phyloP scores from a whole-genome alignment of 2,113 vertebrate genomes.

The Oryzias woworae region DNA sequence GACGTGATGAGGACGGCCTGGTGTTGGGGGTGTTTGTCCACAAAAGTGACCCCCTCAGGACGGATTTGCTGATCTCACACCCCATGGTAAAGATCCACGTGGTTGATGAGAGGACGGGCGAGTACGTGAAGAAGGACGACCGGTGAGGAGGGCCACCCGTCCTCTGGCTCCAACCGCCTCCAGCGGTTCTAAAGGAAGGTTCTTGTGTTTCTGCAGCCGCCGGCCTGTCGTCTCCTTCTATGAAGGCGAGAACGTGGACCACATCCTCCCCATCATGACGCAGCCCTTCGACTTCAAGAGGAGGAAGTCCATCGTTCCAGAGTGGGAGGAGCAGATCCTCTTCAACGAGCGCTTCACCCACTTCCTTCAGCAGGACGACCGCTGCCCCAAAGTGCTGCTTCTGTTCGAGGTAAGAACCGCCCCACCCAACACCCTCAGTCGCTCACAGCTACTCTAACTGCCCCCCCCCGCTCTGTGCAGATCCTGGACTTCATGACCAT shows the following conservation, averaged over 20 bases:
- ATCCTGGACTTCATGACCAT: conserved; percentile 89
- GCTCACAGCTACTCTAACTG: neutral
- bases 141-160: conserved; percentile 75
- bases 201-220: conserved; percentile 68
- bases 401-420: conserved; percentile 89
- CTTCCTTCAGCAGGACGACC: conserved; percentile 81
- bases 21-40: conserved; percentile 91
- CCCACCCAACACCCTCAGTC: no score
- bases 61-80: conserved; percentile 85
- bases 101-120: conserved; percentile 85
- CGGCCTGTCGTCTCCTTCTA: conserved; percentile 85
- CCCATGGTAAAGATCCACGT: conserved; percentile 95
- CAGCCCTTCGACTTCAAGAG: conserved; percentile 91
- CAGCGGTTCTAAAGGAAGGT: neutral
- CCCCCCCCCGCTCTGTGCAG: conserved; percentile 70
- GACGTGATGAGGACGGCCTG: conserved; percentile 75
- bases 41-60: conserved; percentile 87
- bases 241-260: conserved; percentile 83
- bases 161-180: neutral
- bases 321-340: conserved; percentile 96
- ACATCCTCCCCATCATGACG: conserved; percentile 90
- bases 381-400: conserved; percentile 83
- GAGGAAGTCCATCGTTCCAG: conserved; percentile 86
- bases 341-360: conserved; percentile 91
- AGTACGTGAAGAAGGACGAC: conserved; percentile 89